Base-by-base conservation (phyloP, 2,888 invertebrate genomes). In the Ceraclea dissimilis region DNA sequence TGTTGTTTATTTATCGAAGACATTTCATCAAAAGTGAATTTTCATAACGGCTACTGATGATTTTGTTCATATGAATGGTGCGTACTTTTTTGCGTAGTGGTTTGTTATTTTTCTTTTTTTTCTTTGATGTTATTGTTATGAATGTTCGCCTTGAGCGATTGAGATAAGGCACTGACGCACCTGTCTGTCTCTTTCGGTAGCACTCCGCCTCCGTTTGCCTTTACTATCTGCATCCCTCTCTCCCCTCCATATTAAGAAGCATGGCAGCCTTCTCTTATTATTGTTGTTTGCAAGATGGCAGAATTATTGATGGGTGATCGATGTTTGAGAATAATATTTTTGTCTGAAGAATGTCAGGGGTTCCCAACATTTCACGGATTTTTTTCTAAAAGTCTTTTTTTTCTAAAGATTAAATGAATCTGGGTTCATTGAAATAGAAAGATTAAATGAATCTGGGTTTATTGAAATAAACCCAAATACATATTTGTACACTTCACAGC, bases 231-330 rank as follows among this genome's bases (percentile, higher is more conserved):
- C 31, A 19, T 21, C 52, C 46, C 52, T 22, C 20, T 49, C 57
- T 44, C 31, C 31, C 49, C 49, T 20, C 48, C 31, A 17, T 16
- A 6, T 26, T 4, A 26, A 26, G 26, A 26, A 10, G 26, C 10
- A 26, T 26, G 26, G 26, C 10, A 6, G 10, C 10, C 5, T 26
- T 26, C 5, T 26, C 5, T 26, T 26, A 26, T 26, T 26, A 26
- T 26, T n/a, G n/a, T 26, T 22, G 34, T 34, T 22, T 51, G 31
- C 54, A 58, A 58, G 54, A 58, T 58, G 58, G 58, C 55, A 58
- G 58, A 47, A 39, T 33, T 53, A 58, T 58, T 58, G 63, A 63
- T 63, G 56, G 57, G 59, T 51, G 47, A 57, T 57, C 56, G 55
- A 47, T 49, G 58, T 53, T 53, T 56, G 50, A 53, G 58, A 49